Evolutionary conservation across 2,113 vertebrate genomes (phyloP).

Genomic region (Smithornis capensis): DNA sequence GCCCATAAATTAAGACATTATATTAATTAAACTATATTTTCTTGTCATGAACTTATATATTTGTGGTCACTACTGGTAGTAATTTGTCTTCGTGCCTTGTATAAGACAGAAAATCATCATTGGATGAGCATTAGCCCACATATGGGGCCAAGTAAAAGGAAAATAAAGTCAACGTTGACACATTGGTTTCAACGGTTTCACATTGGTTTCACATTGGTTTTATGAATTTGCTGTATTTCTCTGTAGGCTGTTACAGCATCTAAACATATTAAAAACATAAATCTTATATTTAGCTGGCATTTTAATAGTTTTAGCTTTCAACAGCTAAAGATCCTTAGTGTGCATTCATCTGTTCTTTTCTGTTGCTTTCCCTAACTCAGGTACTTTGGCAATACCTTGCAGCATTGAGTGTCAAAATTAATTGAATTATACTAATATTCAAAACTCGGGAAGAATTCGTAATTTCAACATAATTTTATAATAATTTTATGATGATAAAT

Average conservation of each 20-base stretch:
- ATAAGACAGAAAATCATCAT: neutral
- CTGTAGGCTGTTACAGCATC: neutral
- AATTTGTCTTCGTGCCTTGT: neutral
- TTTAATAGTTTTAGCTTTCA: neutral
- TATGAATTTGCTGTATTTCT: neutral
- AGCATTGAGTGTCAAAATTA: neutral
- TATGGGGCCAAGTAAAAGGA: neutral
- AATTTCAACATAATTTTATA: neutral
- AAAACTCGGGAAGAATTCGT: neutral
- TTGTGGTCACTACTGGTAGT: neutral
- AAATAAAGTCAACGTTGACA: neutral
- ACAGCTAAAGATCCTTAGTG: neutral
- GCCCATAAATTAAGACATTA: neutral
- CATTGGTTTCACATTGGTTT: too few species aligned
- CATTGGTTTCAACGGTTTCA: neutral
- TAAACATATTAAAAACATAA: neutral
- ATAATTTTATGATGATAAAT: neutral
- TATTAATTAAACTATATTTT: neutral
- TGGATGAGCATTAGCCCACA: neutral
- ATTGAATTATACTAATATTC: neutral
- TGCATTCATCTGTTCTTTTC: neutral
- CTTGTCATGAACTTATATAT: neutral
- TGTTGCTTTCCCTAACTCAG: neutral
- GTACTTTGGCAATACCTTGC: neutral
- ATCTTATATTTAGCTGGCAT: neutral